Conservation (phyloP, 2,797 vertebrate species). For the Crossoptilon crossoptilon region DNA sequence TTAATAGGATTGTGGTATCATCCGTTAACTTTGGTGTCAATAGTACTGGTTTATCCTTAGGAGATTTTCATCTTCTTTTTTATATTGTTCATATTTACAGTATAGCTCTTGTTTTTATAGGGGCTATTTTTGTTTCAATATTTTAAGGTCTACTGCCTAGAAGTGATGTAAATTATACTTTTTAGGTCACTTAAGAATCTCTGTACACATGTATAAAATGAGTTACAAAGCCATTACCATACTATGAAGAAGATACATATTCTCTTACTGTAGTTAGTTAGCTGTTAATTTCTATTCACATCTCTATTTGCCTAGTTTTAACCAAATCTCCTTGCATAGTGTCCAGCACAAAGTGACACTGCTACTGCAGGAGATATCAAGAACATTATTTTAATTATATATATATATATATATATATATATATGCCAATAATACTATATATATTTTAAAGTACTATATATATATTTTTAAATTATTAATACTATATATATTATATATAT, state of each 20-base stretch:
- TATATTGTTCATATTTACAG: neutral
- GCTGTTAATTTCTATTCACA: neutral
- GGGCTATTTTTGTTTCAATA: neutral
- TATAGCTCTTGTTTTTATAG: neutral
- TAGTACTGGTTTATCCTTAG: slow-evolving; percentile 2
- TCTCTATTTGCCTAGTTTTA: neutral
- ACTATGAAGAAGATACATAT: neutral
- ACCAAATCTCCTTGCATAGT: neutral
- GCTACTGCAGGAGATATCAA: neutral
- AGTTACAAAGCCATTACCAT: neutral
- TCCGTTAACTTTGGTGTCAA: slow-evolving; percentile 2
- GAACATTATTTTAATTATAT: neutral
- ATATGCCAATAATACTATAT: neutral
- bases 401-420: neutral
- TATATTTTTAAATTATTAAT: too few relatives aligned
- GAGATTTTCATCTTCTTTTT: neutral
- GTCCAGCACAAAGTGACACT: neutral
- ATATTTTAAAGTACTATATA: too few relatives aligned
- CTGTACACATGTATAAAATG: neutral
- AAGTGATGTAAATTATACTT: neutral
- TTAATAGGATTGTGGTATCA: neutral
- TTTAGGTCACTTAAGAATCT: neutral
- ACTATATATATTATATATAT: neutral
- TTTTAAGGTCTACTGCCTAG: neutral
- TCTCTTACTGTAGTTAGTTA: neutral